Base-by-base conservation (phyloP, 1,140 invertebrate genomes). In the Lucilia cuprina region DNA sequence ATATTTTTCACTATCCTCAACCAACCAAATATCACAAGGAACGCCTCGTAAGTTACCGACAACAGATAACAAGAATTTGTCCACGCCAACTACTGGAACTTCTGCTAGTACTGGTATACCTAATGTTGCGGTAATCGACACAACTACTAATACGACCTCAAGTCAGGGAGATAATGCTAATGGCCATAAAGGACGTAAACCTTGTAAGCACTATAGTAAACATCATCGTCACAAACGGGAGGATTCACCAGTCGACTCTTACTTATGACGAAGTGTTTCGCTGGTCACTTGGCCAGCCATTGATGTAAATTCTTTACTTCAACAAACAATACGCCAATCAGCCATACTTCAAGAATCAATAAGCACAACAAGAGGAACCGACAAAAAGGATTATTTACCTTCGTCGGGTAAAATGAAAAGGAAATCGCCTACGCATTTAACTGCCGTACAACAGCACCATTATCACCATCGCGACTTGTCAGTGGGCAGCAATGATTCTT, bases 241-340 rank as follows among this genome's bases (percentile, higher is more conserved):
- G 41, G 60, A 85, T 8, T 87, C 87, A 35, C 87, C 87, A 2
- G 50, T 88, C 47, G 88, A 90, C 17, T 85, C 85, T 82, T 87
- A 89, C 78, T 91, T 91, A 91, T 91, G 90, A 91, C 90, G 89
- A 88, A 91, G 90, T 86, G 89, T 90, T 84, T 91, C 90, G 90
- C 90, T 91, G 90, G 90, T 91, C 89, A 86, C 90, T 19, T 91
- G 90, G 90, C 90, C 90, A 90, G 90, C 90, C 70, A 91, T 91
- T 83, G 89, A 91, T 88, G 87, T 90, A 17, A 91, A 91, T 55
- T 88, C 88, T 35, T 55, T 91, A 83, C 86, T 91, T 82, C 90
- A 91, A 85, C 90, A 91, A 85, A 91, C 90, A n/a, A 91, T 91
- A 75, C 85, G 87, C 19, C 90, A 91, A 19, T 86, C 89, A 0